Evolutionary conservation across 1,140 invertebrate genomes (phyloP), one percentile per base, ranked within the genome.

Genomic region (Homalodisca vitripennis): DNA sequence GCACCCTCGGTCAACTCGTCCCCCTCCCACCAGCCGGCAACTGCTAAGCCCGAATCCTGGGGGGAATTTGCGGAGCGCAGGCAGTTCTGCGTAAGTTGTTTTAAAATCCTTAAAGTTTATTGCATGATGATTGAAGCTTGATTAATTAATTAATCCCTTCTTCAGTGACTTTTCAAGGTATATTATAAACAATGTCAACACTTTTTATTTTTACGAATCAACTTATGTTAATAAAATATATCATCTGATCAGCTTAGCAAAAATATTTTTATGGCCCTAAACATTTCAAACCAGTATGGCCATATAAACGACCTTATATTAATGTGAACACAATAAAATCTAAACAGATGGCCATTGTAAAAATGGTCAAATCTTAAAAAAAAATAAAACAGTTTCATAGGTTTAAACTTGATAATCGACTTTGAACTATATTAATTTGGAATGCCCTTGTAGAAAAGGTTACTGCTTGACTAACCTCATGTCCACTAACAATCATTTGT

Each of bases 51-150:
- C 17, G 80, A 82, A 55, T 77, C 77, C 17, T 94, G 92, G 92
- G 89, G 90, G 30, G 92, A 93, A 76, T 94, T 92, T 77, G 87
- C 90, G 73, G n/a, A 88, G 88, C 73, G 88, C 87, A 34, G 67
- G 73, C 51, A 71, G 71, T 34, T 47, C 60, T 0, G 72, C 75
- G 74, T 67, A 83, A 83, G 85, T 87, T 74, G 74, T 70, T 72
- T 69, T 47, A 30, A 62, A 26, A 53, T 66, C 22, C 20, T n/a
- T 13, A 62, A 57, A 24, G n/a, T 46, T 63, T 68, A 29, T 41
- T 64, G 62, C 34, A 51, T n/a, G n/a, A n/a, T n/a, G n/a, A n/a
- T n/a, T n/a, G 48, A 69, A 46, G 47, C 47, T 34, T 53, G 34
- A 67, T 17, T 30, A 24, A n/a, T 20, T 67, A 26, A 10, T 64